Conservation (phyloP, 2,797 vertebrate species). For the Threskiornis aethiopicus region DNA sequence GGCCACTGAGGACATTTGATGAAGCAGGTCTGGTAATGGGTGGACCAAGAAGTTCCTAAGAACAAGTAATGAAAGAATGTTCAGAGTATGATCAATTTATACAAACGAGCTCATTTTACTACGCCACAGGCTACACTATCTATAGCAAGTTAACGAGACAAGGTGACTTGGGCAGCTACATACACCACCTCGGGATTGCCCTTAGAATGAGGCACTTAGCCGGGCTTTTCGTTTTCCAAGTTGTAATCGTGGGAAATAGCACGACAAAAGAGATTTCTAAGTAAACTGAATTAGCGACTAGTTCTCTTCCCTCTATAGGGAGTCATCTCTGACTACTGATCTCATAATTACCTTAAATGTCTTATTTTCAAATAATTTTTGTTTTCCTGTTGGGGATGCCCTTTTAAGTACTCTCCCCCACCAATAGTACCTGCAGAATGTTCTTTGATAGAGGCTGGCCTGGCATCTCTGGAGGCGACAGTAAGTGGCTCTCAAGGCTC, state of each 20-base stretch:
- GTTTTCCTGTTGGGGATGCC: background rate
- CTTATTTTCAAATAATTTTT: background rate
- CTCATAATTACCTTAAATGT: background rate
- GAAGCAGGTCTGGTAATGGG: constrained; percentile 80
- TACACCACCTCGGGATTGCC: background rate
- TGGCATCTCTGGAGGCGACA: constrained; percentile 80
- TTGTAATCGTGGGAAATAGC: background rate
- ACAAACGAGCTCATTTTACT: background rate
- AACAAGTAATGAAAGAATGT: background rate
- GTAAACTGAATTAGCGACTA: background rate
- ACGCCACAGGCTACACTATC: background rate
- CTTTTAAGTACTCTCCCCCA: background rate
- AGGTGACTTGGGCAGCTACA: background rate
- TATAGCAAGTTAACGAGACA: background rate
- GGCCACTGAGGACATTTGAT: constrained; percentile 82
- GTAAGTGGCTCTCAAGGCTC: constrained; percentile 83
- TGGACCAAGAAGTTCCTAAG: constrained; percentile 89
- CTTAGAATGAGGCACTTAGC: background rate
- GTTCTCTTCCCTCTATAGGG: background rate
- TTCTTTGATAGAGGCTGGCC: constrained; percentile 86
- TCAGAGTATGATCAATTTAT: background rate
- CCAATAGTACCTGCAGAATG: constrained; percentile 87
- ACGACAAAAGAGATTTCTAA: background rate
- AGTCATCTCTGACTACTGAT: background rate
- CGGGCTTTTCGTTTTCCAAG: background rate